These are phyloP conservation scores for Drosophila jambulina DNA, from an alignment of 1,140 invertebrate species.

Conservation along the genomic window DNA sequence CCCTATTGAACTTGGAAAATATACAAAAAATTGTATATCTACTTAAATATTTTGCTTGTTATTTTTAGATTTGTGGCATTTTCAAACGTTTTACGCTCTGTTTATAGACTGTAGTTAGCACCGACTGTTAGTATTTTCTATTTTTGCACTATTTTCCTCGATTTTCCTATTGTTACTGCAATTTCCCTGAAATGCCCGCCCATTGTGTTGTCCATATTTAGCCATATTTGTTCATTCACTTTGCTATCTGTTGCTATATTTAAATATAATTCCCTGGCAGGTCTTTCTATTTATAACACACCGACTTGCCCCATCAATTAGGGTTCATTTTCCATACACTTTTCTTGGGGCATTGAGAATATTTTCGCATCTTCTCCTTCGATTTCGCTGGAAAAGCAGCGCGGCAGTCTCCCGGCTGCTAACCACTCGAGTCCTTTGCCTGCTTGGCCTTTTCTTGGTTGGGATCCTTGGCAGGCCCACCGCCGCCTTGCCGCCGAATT, in stretches of 20 bases:
- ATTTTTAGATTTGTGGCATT: no score
- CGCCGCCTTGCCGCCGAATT: neutral
- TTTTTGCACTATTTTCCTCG: neutral
- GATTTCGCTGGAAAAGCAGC: conserved; percentile 1
- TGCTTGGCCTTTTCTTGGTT: conserved; percentile 41
- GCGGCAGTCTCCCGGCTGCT: conserved; percentile 12
- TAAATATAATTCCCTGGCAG: neutral
- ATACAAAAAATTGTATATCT: no score
- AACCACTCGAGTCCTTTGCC: conserved; percentile 18
- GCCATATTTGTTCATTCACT: neutral
- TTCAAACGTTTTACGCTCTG: no score
- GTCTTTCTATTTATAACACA: neutral
- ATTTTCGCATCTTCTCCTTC: conserved; percentile 4
- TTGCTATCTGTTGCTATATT: neutral
- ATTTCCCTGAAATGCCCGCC: neutral
- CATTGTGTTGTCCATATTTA: neutral
- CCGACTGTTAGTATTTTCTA: neutral
- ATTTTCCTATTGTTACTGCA: neutral
- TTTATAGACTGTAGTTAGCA: neutral
- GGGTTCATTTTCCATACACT: neutral
- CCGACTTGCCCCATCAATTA: neutral
- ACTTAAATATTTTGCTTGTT: no score
- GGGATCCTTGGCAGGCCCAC: conserved; percentile 14
- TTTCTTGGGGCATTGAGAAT: neutral
- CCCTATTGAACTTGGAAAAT: no score